Evolutionary conservation across 2,113 vertebrate genomes (phyloP).

Genomic region (Gopherus flavomarginatus): DNA sequence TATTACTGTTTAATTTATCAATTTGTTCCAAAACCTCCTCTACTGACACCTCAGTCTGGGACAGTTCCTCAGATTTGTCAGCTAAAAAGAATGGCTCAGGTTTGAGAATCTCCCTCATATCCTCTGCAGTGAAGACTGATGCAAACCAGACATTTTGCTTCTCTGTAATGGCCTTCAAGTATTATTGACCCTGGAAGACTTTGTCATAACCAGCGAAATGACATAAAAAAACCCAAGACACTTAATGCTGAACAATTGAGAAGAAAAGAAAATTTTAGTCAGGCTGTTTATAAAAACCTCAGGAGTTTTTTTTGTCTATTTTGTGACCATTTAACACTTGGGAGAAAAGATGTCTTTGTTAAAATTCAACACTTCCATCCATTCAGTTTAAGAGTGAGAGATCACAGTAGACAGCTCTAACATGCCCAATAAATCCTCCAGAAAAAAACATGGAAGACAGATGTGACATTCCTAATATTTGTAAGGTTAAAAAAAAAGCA

Average conservation of each 20-base stretch:
- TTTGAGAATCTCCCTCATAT: neutral
- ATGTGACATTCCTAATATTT: neutral
- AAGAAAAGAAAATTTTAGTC: neutral
- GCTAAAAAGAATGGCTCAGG: neutral
- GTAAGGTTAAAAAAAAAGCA: neutral
- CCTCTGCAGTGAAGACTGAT: neutral
- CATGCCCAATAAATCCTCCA: neutral
- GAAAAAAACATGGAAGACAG: neutral
- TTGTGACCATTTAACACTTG: neutral
- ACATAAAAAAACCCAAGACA: neutral
- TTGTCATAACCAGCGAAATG: no score
- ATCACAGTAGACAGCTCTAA: neutral
- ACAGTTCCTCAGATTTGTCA: neutral
- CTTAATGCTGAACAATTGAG: neutral
- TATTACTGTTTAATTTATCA: neutral
- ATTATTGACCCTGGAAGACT: neutral
- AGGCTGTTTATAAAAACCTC: neutral
- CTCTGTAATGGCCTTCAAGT: neutral
- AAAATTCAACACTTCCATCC: neutral
- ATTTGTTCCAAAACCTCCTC: neutral
- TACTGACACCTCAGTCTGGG: neutral
- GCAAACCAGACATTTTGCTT: neutral
- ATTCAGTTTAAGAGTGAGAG: neutral
- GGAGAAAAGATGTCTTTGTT: neutral
- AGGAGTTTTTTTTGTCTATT: neutral